A percentile compares a stretch with the other conserved stretches of the same genome.
phyloP scores from a whole-genome alignment of 1,140 invertebrate species.

The roundworm (Caenorhabditis elegans) region DNA sequence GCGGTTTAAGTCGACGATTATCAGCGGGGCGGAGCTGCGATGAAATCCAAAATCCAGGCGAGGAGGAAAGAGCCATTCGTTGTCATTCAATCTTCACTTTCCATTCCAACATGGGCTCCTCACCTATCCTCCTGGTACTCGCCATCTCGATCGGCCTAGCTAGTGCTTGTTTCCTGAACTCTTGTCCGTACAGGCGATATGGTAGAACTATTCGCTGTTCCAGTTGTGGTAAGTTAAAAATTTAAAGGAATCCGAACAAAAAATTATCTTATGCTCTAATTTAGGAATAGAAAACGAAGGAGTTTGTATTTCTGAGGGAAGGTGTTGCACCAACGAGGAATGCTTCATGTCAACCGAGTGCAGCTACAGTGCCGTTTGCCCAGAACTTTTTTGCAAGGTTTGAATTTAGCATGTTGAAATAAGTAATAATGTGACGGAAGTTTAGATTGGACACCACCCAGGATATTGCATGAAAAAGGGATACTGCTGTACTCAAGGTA shows the following conservation, averaged over 20 bases:
- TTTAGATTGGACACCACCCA: background rate
- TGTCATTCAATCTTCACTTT: background rate
- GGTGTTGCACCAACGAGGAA: conserved; percentile 45
- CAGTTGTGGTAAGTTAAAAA: conserved; percentile 47
- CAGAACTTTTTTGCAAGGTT: conserved; percentile 41
- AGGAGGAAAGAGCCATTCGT: background rate
- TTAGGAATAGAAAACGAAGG: conserved; percentile 26
- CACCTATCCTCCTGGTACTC: conserved; percentile 22
- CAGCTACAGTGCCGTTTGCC: conserved; percentile 21
- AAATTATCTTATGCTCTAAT: conserved; percentile 38
- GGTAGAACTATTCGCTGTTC: conserved; percentile 47
- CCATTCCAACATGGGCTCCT: background rate
- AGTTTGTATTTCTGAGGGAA: conserved; percentile 40
- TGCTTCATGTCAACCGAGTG: conserved; percentile 42
- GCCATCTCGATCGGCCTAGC: conserved; percentile 2
- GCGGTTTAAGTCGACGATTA: conserved; percentile 19
- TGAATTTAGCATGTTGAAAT: too few species aligned
- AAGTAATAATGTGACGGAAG: too few species aligned
- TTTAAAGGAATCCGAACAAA: background rate
- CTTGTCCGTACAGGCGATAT: conserved; percentile 54
- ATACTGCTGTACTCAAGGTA: conserved; percentile 50
- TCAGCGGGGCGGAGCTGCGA: background rate
- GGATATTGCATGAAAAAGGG: conserved; percentile 46
- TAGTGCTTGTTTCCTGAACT: conserved; percentile 52
- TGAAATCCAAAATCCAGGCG: background rate